A percentile compares a stretch with the other conserved stretches of the same genome.
These are phyloP conservation scores for Diadophis punctatus DNA, from an alignment of 2,113 vertebrate species.

Conservation along the genomic window DNA sequence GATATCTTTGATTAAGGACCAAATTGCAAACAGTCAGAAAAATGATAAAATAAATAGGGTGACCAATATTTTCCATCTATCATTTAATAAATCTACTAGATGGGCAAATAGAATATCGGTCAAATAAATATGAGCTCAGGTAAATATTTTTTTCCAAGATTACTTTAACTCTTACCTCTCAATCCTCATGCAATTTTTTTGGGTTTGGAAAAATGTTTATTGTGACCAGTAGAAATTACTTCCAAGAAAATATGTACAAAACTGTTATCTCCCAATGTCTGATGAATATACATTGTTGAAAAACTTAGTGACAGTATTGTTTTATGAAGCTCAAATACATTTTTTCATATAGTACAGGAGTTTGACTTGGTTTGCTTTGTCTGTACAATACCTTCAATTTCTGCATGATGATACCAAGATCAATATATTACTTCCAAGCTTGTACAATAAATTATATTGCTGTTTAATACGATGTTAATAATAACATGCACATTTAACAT, in stretches of 20 bases:
- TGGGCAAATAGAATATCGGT: background rate
- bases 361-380: background rate
- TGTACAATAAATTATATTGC: background rate
- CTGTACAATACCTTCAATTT: background rate
- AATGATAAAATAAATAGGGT: background rate
- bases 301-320: background rate
- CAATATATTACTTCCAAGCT: background rate
- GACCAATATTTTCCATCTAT: background rate
- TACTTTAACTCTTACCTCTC: background rate
- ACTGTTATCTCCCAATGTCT: background rate
- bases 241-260: background rate
- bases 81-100: background rate
- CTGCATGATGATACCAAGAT: background rate
- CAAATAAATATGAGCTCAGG: background rate
- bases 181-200: background rate
- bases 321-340: background rate
- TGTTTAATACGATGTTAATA: background rate
- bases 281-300: background rate
- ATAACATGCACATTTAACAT: background rate
- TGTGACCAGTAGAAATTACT: background rate
- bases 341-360: background rate
- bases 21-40: background rate
- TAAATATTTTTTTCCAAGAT: background rate
- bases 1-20: background rate
- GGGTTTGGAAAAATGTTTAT: background rate